Base-by-base conservation (phyloP, 2,113 vertebrate species). In the Apistogramma diplotaenia region DNA sequence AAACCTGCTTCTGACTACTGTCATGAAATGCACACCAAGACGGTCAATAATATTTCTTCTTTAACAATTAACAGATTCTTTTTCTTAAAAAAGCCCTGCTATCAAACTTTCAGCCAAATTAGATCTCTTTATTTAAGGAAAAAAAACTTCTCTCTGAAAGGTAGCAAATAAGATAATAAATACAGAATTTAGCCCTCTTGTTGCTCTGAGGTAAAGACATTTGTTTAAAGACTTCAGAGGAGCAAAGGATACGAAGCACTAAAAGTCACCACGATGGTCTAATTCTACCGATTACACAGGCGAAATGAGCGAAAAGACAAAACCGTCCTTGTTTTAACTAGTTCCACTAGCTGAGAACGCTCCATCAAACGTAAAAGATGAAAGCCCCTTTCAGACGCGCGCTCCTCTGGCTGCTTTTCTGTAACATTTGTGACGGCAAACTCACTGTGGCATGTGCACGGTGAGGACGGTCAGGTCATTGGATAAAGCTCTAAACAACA, bases 171-270 rank as follows among this genome's bases (percentile, higher is more conserved):
- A 78, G 8, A 83, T 82, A 53, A 82, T 77, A 79, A 90, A 89
- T 79, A 74, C 33, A 85, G 35, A 83, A 55, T 61, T 81, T 62
- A 85, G 80, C 72, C 72, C 73, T 82, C 77, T 74, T 81, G 40
- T 51, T 65, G 61, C 74, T 83, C 58, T 85, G 79, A 86, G 79
- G 82, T 80, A 79, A 81, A 85, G 70, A 81, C 25, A 57, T 82
- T 46, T 35, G 49, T 58, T 54, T 37, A 84, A 40, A 78, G 58
- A 76, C 31, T 46, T 73, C 9, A 70, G 54, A 58, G 56, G 73
- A 76, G n/a, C 15, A 1, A 78, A 29, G 5, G 71, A 72, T 18
- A 67, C 8, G 18, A 81, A 79, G 56, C 25, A 25, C 31, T 74
- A 25, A 60, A 67, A 83, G 37, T 53, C 1, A 51, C 53, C 72